These are phyloP conservation scores for Bradypus variegatus DNA, from an alignment of 2,797 vertebrate genomes.

Conservation along the genomic window DNA sequence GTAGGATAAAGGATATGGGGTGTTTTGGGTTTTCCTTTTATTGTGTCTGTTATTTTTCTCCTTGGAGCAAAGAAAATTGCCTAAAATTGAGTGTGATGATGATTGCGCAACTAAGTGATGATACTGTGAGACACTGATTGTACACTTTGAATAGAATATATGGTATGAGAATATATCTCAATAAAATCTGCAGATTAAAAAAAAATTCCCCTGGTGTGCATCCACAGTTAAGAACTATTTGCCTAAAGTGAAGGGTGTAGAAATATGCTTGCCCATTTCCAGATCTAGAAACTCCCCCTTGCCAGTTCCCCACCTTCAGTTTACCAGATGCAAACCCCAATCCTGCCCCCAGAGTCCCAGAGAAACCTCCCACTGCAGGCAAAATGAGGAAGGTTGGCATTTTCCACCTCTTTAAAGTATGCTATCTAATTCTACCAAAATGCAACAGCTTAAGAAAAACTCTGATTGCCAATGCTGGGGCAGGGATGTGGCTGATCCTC, in stretches of 20 bases:
- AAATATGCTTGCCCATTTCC: not conserved
- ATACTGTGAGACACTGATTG: too few species aligned
- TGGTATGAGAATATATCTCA: too few species aligned
- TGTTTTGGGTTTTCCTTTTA: too few species aligned
- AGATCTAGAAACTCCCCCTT: not conserved
- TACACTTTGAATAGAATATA: too few species aligned
- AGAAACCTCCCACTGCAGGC: not conserved
- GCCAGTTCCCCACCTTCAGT: not conserved
- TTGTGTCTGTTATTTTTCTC: too few species aligned
- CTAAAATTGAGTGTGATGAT: too few species aligned
- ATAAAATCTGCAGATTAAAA: not conserved
- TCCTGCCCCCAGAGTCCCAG: not conserved
- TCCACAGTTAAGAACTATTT: not conserved
- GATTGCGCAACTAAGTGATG: too few species aligned
- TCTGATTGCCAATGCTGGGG: not conserved
- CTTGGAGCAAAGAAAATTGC: too few species aligned
- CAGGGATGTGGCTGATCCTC: not conserved
- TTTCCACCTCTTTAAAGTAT: not conserved
- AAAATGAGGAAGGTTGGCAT: not conserved
- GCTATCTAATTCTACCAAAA: not conserved
- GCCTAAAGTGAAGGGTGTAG: not conserved
- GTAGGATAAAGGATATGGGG: too few species aligned
- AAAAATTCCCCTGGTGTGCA: not conserved
- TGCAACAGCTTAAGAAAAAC: not conserved
- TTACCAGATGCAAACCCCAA: conserved; percentile 1